These are phyloP conservation scores for Alauda arvensis DNA, from an alignment of 2,797 vertebrate genomes.

Conservation along the genomic window DNA sequence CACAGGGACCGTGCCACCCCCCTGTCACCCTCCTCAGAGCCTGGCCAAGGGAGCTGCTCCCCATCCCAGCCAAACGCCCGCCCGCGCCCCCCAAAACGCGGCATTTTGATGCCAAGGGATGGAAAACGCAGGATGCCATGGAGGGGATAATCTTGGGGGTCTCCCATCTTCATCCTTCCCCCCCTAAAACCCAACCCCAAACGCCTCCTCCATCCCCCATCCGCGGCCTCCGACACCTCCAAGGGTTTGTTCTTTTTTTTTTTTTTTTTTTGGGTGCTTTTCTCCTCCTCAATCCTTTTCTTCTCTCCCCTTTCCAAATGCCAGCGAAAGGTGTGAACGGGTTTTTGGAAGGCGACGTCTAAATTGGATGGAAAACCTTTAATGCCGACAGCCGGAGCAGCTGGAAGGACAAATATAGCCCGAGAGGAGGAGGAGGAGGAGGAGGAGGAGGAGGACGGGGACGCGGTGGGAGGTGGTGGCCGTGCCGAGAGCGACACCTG, in stretches of 20 bases:
- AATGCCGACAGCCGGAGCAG: slow-evolving; percentile 18
- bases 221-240: neutral
- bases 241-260: too few relatives aligned
- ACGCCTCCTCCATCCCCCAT: neutral
- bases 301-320: neutral
- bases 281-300: neutral
- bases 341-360: slow-evolving; percentile 17
- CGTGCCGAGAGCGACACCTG: slow-evolving; percentile 46
- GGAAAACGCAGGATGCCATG: accelerated
- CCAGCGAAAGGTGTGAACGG: neutral
- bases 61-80: neutral
- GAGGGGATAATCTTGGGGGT: accelerated
- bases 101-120: accelerated
- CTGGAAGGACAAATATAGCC: slow-evolving; percentile 37
- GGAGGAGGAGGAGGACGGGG: slow-evolving; percentile 1
- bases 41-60: accelerated
- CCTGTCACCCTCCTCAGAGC: neutral
- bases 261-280: neutral
- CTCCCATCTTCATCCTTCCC: accelerated
- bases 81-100: accelerated
- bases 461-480: slow-evolving; percentile 11
- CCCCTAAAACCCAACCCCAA: neutral
- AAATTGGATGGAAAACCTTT: neutral
- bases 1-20: neutral
- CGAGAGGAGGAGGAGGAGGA: neutral